These are phyloP conservation scores for Dysdera silvatica DNA, from an alignment of 1,140 invertebrate genomes.

Conservation along the genomic window DNA sequence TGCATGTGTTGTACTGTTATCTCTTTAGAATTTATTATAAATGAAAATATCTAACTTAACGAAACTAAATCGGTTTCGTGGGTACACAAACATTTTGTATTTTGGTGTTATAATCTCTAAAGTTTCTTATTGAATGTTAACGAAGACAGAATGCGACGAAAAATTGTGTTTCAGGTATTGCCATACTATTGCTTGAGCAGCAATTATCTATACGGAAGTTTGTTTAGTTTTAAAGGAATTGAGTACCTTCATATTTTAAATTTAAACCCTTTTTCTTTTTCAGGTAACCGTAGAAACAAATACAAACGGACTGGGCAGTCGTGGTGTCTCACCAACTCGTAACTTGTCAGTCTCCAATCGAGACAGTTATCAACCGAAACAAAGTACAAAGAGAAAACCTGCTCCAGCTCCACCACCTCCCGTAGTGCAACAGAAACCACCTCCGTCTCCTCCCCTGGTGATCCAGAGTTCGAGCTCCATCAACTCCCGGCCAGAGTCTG, in stretches of 20 bases:
- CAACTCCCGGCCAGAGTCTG: slow-evolving; percentile 16
- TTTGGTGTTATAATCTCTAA: no score
- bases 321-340: slow-evolving; percentile 47
- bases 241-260: background rate
- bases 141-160: no score
- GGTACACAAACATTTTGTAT: no score
- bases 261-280: slow-evolving; percentile 25
- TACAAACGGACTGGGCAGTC: slow-evolving; percentile 42
- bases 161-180: no score
- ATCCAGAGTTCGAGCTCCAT: slow-evolving; percentile 21
- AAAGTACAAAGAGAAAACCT: slow-evolving; percentile 35
- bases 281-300: slow-evolving; percentile 44
- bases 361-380: slow-evolving; percentile 30
- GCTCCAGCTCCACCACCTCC: slow-evolving; percentile 35
- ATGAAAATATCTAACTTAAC: no score
- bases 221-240: no score
- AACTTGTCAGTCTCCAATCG: slow-evolving; percentile 37
- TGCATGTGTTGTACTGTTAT: no score
- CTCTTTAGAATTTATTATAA: no score
- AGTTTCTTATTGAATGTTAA: no score
- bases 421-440: background rate
- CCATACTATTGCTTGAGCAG: no score
- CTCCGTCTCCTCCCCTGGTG: slow-evolving; percentile 6
- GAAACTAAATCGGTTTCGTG: no score
- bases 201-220: no score